These are phyloP conservation scores for Delia radicum DNA, from an alignment of 1,140 invertebrate species.

Conservation along the genomic window DNA sequence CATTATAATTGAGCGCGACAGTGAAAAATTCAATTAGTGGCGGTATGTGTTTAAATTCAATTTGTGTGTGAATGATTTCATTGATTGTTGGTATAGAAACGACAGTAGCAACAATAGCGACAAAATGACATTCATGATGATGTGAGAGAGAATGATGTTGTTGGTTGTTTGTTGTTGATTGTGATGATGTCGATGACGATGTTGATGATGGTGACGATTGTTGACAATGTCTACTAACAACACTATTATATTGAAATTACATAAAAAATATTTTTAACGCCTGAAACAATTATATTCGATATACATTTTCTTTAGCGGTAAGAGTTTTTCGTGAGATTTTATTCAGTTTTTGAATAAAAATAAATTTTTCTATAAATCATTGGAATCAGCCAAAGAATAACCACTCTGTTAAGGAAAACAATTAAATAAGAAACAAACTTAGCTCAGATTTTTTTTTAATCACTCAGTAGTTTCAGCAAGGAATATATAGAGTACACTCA, in stretches of 20 bases:
- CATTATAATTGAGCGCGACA: conserved; percentile 52
- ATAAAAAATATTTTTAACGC: background rate
- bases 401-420: no score
- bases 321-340: no score
- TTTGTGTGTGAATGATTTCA: conserved; percentile 22
- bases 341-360: no score
- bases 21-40: conserved; percentile 52
- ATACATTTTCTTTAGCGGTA: no score
- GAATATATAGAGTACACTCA: no score
- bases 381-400: no score
- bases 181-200: background rate
- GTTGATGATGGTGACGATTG: background rate
- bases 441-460: no score
- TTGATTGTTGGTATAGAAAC: conserved; percentile 11
- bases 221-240: background rate
- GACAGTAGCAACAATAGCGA: background rate
- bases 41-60: conserved; percentile 22
- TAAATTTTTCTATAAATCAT: no score
- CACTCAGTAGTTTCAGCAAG: no score
- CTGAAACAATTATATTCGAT: background rate
- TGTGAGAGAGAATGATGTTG: background rate
- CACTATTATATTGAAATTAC: background rate
- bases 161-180: background rate
- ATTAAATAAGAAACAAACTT: no score
- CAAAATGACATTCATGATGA: background rate